Conservation (phyloP, 2,113 vertebrate species). For the Carassius gibelio region DNA sequence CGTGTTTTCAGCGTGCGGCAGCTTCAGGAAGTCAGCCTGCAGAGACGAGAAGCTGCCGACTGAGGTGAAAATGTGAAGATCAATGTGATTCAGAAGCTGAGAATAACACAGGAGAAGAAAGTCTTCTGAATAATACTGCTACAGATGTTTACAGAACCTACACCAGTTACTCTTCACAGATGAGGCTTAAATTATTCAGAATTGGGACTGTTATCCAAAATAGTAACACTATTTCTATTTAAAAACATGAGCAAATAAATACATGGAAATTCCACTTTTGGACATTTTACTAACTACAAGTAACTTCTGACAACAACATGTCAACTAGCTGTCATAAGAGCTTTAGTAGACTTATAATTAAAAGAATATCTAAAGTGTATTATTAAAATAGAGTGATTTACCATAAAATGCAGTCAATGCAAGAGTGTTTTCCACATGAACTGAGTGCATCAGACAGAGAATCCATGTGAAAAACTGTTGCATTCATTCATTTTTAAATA, state of each 20-base stretch:
- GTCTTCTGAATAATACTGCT: too few relatives aligned
- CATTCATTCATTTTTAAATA: not conserved
- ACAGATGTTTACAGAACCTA: not conserved
- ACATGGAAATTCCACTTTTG: too few relatives aligned
- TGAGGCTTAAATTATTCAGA: not conserved
- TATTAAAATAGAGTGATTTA: not conserved
- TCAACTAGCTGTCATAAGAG: too few relatives aligned
- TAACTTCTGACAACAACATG: too few relatives aligned
- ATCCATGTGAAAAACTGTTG: not conserved
- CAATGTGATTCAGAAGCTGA: not conserved
- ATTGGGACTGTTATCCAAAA: not conserved
- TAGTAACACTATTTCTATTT: too few relatives aligned
- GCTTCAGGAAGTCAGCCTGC: not conserved
- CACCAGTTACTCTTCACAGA: not conserved
- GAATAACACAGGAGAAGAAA: not conserved
- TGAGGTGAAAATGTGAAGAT: constrained; percentile 3
- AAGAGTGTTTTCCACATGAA: too few relatives aligned
- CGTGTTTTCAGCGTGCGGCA: constrained; percentile 11
- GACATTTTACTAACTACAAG: too few relatives aligned
- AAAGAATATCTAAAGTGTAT: too few relatives aligned
- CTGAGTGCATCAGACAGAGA: not conserved
- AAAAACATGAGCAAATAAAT: too few relatives aligned
- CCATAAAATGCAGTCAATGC: not conserved
- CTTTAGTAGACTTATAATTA: too few relatives aligned
- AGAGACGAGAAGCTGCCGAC: not conserved